Base-by-base conservation (phyloP, 2,888 invertebrate species). In the Calliphora vomitoria region DNA sequence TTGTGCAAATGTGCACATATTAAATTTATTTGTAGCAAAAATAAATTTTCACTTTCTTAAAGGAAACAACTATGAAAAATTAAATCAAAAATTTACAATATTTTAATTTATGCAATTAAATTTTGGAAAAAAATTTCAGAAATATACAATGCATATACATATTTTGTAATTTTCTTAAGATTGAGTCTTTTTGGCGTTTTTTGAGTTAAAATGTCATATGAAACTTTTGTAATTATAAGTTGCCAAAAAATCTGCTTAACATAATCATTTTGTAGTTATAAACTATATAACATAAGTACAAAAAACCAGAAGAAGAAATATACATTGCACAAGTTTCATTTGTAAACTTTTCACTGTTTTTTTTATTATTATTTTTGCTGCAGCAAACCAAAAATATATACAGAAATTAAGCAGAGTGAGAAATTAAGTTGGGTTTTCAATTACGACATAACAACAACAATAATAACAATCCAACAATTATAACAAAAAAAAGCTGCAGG, bases 161-260 rank as follows among this genome's bases (percentile, higher is more conserved):
- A 44, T 58, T 47, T 66, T 82, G 53, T 58, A 66, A 62, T 76
- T 62, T 68, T 62, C 64, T 71, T 76, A 69, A 60, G 11, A 78
- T 71, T 71, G 55, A 64, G 47, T 72, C 72, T 64, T 18, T 60
- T 47, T 62, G 41, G 10, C 58, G 60, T 44, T 81, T n/a, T 64
- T 58, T 76, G 47, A 81, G 66, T 76, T 47, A 66, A 87, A 80
- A 82, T 87, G 87, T 87, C 86, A 83, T 83, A 79, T 74, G 92
- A 91, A 92, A 92, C 92, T 92, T 92, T 92, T 91, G 92, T 92
- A 92, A 92, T 92, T 92, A 92, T 90, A 92, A 92, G 91, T 92
- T 92, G 91, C 89, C 91, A 91, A 91, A 91, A 84, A 92, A 92
- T 91, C 92, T 90, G 90, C 89, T 90, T 92, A 92, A 92, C 92